Percentiles rank a stretch among this genome's conserved stretches.
These are phyloP conservation scores for Platyscapa corneri DNA, from an alignment of 1,140 invertebrate species.

Conservation along the genomic window DNA sequence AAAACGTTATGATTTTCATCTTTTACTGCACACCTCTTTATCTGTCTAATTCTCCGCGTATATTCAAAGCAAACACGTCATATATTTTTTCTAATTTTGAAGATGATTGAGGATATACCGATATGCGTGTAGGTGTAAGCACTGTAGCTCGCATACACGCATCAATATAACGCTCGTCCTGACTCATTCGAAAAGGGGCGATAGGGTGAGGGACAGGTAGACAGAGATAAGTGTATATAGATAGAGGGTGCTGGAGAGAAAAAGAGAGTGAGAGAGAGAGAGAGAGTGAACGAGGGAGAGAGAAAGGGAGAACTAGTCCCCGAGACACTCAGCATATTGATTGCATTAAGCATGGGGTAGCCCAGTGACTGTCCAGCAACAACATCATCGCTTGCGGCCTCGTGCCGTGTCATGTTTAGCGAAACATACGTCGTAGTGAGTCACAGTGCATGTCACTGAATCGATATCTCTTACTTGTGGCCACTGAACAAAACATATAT, in stretches of 20 bases:
- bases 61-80: neutral
- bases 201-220: too few relatives aligned
- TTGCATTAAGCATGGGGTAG: slow-evolving; percentile 35
- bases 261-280: neutral
- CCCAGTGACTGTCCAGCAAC: slow-evolving; percentile 40
- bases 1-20: slow-evolving; percentile 5
- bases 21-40: neutral
- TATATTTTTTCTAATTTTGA: neutral
- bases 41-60: neutral
- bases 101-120: neutral
- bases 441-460: slow-evolving; percentile 30
- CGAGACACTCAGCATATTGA: slow-evolving; percentile 29
- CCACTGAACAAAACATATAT: neutral
- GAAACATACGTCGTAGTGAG: slow-evolving; percentile 42
- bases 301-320: neutral
- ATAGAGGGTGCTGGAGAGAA: neutral
- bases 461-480: slow-evolving; percentile 29
- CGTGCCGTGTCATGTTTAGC: slow-evolving; percentile 25
- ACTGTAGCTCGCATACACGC: neutral
- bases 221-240: neutral
- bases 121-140: neutral
- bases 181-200: neutral
- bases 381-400: slow-evolving; percentile 21
- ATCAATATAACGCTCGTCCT: neutral
- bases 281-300: neutral